phyloP scores from a whole-genome alignment of 2,797 vertebrate species.

The Sebastes variabilis region DNA sequence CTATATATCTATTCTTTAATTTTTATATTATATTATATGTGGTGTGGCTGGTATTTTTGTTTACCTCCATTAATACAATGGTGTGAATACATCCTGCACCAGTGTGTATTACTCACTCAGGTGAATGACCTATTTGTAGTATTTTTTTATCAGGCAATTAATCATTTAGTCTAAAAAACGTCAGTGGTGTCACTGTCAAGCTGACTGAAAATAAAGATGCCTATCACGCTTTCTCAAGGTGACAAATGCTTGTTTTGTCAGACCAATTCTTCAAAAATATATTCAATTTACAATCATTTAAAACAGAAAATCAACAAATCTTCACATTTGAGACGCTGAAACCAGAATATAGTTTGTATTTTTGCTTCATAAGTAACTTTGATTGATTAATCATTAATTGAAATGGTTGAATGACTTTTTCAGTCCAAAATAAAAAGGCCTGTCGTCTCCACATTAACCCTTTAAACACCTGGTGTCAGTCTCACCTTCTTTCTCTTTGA shows the following conservation, averaged over 20 bases:
- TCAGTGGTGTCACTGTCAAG: neutral
- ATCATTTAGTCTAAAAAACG: neutral
- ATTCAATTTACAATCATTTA: too few relatives aligned
- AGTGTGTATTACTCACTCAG: neutral
- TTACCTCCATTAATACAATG: neutral
- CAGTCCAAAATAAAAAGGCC: too few relatives aligned
- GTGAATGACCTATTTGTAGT: neutral
- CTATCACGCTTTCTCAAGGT: neutral
- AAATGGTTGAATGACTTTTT: too few relatives aligned
- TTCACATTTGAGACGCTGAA: too few relatives aligned
- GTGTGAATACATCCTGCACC: neutral
- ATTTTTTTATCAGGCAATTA: neutral
- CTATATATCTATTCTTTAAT: neutral
- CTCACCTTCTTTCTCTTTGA: conserved; percentile 49
- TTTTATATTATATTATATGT: neutral
- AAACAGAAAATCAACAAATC: too few relatives aligned
- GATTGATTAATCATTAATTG: too few relatives aligned
- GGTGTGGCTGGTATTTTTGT: neutral
- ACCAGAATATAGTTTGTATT: too few relatives aligned
- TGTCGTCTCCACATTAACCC: too few relatives aligned
- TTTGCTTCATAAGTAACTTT: neutral
- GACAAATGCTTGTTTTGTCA: neutral
- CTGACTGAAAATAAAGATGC: neutral
- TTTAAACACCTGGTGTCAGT: neutral
- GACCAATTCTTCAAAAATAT: neutral